A percentile compares a stretch with the other conserved stretches of the same genome.
Evolutionary conservation across 1,140 invertebrate genomes (phyloP).

Genomic region (Brachionus calyciflorus): DNA sequence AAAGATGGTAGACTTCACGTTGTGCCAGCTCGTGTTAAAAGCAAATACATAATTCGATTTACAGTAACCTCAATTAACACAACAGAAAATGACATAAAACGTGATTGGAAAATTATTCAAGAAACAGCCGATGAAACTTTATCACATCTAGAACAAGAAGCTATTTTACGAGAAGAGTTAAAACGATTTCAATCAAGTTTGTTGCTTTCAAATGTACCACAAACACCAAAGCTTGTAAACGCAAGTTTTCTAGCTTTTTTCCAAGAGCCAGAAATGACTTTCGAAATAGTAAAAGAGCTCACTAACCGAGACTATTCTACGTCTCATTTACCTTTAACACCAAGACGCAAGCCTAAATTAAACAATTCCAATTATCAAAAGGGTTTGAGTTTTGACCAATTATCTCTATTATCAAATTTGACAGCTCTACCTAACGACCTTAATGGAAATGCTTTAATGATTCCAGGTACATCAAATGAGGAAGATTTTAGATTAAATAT

Average conservation of each 20-base stretch:
- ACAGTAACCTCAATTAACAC: slow-evolving; percentile 87
- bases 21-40: slow-evolving; percentile 62
- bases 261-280: slow-evolving; percentile 34
- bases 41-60: slow-evolving; percentile 85
- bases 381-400: slow-evolving; percentile 34
- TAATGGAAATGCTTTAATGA: background rate
- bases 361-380: background rate
- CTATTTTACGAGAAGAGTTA: slow-evolving; percentile 5
- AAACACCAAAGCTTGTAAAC: slow-evolving; percentile 94
- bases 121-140: slow-evolving; percentile 71
- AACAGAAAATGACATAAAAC: slow-evolving; percentile 77
- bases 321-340: slow-evolving; percentile 25
- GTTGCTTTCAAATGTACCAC: slow-evolving; percentile 81
- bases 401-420: background rate
- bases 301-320: slow-evolving; percentile 9
- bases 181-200: slow-evolving; percentile 83
- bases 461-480: background rate
- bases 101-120: slow-evolving; percentile 84
- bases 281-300: slow-evolving; percentile 38
- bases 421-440: background rate
- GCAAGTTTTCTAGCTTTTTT: slow-evolving; percentile 92
- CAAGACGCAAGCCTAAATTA: slow-evolving; percentile 23
- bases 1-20: slow-evolving; percentile 57
- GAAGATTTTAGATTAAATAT: background rate
- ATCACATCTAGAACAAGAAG: background rate